These are phyloP conservation scores for Drosophila cognata DNA, from an alignment of 2,888 invertebrate genomes.

Conservation along the genomic window DNA sequence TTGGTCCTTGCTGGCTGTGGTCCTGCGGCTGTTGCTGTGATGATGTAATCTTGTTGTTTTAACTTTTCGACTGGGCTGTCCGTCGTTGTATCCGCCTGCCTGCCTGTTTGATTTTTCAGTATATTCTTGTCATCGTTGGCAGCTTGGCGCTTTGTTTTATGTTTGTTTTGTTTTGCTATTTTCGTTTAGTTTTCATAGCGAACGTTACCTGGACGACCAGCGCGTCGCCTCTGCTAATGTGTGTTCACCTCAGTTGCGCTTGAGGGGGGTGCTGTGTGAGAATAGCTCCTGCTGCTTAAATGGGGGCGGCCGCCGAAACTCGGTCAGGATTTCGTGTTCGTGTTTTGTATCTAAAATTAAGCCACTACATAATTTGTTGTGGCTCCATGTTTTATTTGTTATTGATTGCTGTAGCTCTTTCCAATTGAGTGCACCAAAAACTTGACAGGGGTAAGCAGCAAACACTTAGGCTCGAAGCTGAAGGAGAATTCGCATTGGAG, in stretches of 20 bases:
- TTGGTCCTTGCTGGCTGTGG: constrained; percentile 11
- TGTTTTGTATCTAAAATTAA: constrained; percentile 70
- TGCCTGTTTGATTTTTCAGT: constrained; percentile 64
- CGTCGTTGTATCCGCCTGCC: constrained; percentile 48
- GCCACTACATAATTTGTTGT: constrained; percentile 62
- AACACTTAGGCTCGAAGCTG: not conserved
- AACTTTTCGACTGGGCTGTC: constrained; percentile 60
- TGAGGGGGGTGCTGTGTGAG: constrained; percentile 4
- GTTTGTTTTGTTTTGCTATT: constrained; percentile 54
- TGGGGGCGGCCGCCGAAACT: constrained; percentile 54
- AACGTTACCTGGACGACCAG: constrained; percentile 75
- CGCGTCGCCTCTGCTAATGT: constrained; percentile 43
- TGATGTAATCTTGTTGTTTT: constrained; percentile 51
- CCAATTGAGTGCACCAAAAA: constrained; percentile 42
- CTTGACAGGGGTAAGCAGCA: constrained; percentile 7
- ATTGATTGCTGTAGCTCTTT: constrained; percentile 68
- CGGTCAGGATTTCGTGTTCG: constrained; percentile 67
- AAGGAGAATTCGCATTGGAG: constrained; percentile 8
- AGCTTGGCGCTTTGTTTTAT: constrained; percentile 60
- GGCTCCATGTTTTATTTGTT: constrained; percentile 56
- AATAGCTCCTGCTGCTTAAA: constrained; percentile 5
- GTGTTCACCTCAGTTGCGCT: constrained; percentile 51
- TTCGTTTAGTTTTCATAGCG: constrained; percentile 81
- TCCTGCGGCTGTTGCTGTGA: constrained; percentile 15
- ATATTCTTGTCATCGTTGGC: constrained; percentile 54